Evolutionary conservation across 2,888 invertebrate genomes (phyloP), one percentile per base, ranked within the genome.

Genomic region (Platycheirus albimanus): DNA sequence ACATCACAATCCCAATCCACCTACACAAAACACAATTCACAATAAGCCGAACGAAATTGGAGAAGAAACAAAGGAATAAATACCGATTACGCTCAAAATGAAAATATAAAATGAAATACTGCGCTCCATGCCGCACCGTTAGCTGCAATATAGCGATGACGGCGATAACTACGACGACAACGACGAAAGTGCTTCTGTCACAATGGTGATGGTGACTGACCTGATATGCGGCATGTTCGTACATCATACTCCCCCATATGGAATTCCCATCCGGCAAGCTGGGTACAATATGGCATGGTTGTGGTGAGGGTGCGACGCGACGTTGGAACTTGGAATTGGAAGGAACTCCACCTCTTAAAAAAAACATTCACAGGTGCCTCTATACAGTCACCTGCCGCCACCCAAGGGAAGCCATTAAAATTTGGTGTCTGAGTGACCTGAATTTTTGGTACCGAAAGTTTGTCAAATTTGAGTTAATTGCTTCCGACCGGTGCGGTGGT

Each of bases 401-500:
- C 52, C 10, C n/a, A 58, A 66, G 72, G 72, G 78, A 78, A 83
- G 72, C 63, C 78, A 78, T 78, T 78, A 83, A 80, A 77, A 78
- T 72, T 58, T 74, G 69, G 78, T 69, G 63, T 49, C 69, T 54
- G 47, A 51, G 56, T 83, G 83, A 83, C 83, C 83, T 72, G 77
- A 78, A 83, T 83, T 74, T 51, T 74, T 51, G 51, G 64, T 74
- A 64, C 69, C 64, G 47, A 83, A 77, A 83, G 83, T 63, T 83
- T 77, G 83, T 72, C 83, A 78, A 78, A 78, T 72, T 77, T 61
- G 56, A 78, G 77, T 83, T 83, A 83, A 83, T 83, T 83, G 83
- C 83, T 83, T 83, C 74, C 83, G 83, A 83, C 70, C 56, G 58
- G 30, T 7, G 75, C 3, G 33, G 1, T 8, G 33, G 1, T 5